Conservation (phyloP, 1,140 invertebrate genomes). For the Mercenaria mercenaria region DNA sequence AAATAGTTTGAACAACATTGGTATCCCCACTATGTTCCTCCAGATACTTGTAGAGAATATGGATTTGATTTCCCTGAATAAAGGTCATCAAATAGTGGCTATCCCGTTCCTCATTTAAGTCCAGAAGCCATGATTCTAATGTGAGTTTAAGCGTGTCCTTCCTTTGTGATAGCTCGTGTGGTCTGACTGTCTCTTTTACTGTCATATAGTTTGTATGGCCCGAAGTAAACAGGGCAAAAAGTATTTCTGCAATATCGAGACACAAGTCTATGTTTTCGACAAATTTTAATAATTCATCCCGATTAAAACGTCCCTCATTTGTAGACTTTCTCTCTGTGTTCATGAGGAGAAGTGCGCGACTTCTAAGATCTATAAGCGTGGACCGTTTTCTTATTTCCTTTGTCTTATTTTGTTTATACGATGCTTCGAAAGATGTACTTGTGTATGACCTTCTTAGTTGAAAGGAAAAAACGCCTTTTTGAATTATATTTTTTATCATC, state of each 20-base stretch:
- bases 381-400: conserved; percentile 25
- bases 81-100: conserved; percentile 58
- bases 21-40: background rate
- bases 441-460: background rate
- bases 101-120: background rate
- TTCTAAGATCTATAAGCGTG: conserved; percentile 73
- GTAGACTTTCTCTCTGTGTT: conserved; percentile 47
- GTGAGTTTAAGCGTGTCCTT: background rate
- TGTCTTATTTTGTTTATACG: conserved; percentile 67
- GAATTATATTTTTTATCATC: conserved; percentile 69
- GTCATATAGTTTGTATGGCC: conserved; percentile 48
- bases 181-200: conserved; percentile 23
- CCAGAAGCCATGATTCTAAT: background rate
- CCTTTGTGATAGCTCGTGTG: background rate
- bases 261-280: conserved; percentile 45
- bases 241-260: conserved; percentile 12
- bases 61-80: conserved; percentile 52
- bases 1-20: background rate
- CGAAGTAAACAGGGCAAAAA: conserved; percentile 39
- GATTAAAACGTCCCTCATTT: background rate
- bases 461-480: conserved; percentile 66
- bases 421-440: conserved; percentile 30
- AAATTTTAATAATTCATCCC: conserved; percentile 56
- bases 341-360: conserved; percentile 66
- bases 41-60: conserved; percentile 38